Evolutionary conservation across 1,140 invertebrate genomes (phyloP).

Genomic region (Manduca sexta): DNA sequence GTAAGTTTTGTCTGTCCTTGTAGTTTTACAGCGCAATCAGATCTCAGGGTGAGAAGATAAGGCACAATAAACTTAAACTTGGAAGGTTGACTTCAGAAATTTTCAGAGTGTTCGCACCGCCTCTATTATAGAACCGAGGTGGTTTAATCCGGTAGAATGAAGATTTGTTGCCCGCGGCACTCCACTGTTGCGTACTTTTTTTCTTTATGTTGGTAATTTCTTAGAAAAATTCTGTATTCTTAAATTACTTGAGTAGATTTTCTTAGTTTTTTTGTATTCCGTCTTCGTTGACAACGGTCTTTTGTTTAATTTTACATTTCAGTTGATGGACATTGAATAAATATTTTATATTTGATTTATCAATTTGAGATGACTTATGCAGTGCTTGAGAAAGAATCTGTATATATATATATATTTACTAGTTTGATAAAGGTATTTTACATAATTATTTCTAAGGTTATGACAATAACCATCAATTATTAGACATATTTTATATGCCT

Average conservation of each 20-base stretch:
- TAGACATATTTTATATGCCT: too few species aligned
- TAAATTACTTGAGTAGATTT: conserved; percentile 24
- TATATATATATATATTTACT: too few species aligned
- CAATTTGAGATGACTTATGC: too few species aligned
- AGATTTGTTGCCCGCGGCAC: conserved; percentile 52
- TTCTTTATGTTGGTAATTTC: conserved; percentile 51
- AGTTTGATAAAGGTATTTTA: too few species aligned
- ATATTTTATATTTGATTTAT: background rate
- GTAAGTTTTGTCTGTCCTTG: too few species aligned
- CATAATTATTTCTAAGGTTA: too few species aligned
- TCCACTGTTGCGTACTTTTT: conserved; percentile 28
- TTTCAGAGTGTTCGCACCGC: conserved; percentile 40
- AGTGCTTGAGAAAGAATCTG: too few species aligned
- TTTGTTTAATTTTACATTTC: background rate
- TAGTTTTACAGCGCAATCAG: too few species aligned
- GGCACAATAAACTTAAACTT: conserved; percentile 6
- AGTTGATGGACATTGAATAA: background rate
- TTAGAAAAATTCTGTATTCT: conserved; percentile 28
- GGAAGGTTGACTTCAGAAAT: conserved; percentile 32
- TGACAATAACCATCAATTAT: too few species aligned
- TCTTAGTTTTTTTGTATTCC: conserved; percentile 1
- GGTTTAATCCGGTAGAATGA: conserved; percentile 60
- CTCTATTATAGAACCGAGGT: conserved; percentile 48
- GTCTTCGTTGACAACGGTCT: background rate
- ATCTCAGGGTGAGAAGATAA: background rate